Base-by-base conservation (phyloP, 1,140 invertebrate genomes). In the Drosophila subobscura region DNA sequence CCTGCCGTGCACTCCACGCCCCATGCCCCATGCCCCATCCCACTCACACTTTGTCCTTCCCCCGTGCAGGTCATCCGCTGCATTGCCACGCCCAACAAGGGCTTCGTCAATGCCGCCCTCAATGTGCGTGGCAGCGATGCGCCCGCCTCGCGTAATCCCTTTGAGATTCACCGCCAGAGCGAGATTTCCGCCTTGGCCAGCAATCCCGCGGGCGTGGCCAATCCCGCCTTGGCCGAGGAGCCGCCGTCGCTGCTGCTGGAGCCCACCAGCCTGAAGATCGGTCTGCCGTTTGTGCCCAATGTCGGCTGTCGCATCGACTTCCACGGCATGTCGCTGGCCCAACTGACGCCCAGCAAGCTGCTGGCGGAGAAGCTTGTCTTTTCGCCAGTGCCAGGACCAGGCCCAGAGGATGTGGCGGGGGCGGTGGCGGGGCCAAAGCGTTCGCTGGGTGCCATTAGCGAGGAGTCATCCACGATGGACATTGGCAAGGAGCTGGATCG, bases 401-500 rank as follows among this genome's bases (percentile, higher is more conserved):
- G 33, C 5, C 1, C 42, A 25, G n/a, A 20, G 16, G 16, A 20
- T 20, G 16, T 20, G 16, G 16, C 16, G 16, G 16, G 16, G 16
- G 16, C 16, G 16, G 16, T 20, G 16, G 16, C 16, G n/a, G 23
- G 46, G 2, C 40, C 57, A 8, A 91, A 91, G 54, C 47, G 74
- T 2, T 80, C 85, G 1, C 63, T 92, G 51, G 83, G 75, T 10
- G 78, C 79, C 25, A 91, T 91, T 16, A 90, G 78, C n/a, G 91
- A 91, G 67, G 91, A 92, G 51, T 78, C 33, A 12, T 37, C 76
- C 37, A 79, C 71, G 27, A 75, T 91, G 76, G 88, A 91, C 55
- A 91, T 92, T 42, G 91, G 91, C 14, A 89, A 90, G 64, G 91
- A 92, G 49, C 47, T 92, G 44, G 91, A 92, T 72, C 79, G 89